Conservation (phyloP, 2,797 vertebrate genomes). For the Pitangus sulphuratus region DNA sequence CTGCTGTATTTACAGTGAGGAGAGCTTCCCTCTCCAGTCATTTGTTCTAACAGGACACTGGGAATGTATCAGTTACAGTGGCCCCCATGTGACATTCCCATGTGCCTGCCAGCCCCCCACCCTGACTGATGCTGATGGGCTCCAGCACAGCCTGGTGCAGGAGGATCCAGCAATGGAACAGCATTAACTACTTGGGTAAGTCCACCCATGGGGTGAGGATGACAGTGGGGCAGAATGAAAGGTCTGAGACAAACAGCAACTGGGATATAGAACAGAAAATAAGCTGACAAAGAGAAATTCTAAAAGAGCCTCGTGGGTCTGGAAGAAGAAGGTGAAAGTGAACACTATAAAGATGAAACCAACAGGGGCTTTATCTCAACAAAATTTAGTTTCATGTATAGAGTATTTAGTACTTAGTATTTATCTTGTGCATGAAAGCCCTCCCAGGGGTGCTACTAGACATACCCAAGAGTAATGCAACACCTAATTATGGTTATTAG, state of each 20-base stretch:
- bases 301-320: background rate
- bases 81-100: background rate
- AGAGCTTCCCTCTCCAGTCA: background rate
- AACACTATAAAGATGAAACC: background rate
- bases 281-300: background rate
- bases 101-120: background rate
- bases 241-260: background rate
- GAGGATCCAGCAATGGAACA: background rate
- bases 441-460: slow-evolving; percentile 23
- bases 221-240: background rate
- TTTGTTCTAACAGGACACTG: background rate
- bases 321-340: background rate
- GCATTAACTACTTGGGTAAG: background rate
- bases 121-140: background rate
- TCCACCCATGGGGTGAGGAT: background rate
- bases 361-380: slow-evolving; percentile 7
- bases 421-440: slow-evolving; percentile 20
- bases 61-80: background rate
- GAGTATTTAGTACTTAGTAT: background rate
- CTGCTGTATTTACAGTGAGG: background rate
- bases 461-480: slow-evolving; percentile 5
- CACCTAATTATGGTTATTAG: slow-evolving; percentile 32
- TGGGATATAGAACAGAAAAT: background rate
- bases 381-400: background rate
- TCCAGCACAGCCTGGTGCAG: background rate